phyloP scores from a whole-genome alignment of 92 coral and sea anemone species.

The Porites rus region DNA sequence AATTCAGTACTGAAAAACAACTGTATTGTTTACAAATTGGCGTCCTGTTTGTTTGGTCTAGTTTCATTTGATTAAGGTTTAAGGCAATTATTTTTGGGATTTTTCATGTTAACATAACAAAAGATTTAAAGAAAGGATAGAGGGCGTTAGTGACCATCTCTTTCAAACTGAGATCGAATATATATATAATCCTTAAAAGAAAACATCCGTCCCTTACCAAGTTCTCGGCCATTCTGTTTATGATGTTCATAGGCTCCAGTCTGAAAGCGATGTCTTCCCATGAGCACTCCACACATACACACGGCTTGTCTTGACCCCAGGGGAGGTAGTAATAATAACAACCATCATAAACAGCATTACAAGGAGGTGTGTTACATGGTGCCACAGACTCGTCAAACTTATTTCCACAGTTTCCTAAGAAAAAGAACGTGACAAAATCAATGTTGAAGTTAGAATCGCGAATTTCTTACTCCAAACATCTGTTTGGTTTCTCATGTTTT shows the following conservation, averaged over 20 bases:
- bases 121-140: too few species aligned
- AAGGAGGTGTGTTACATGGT: slow-evolving; percentile 93
- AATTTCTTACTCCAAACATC: background rate
- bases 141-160: too few species aligned
- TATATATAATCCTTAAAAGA: background rate
- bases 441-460: background rate
- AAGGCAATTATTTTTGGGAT: too few species aligned
- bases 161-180: too few species aligned
- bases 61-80: too few species aligned
- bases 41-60: too few species aligned
- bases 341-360: slow-evolving; percentile 90
- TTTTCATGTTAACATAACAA: too few species aligned
- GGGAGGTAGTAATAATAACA: slow-evolving; percentile 88
- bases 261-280: slow-evolving; percentile 95
- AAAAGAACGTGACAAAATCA: background rate
- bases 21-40: too few species aligned
- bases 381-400: slow-evolving; percentile 96
- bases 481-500: background rate
- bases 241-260: slow-evolving; percentile 84
- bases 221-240: slow-evolving; percentile 71
- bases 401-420: slow-evolving; percentile 92
- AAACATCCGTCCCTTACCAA: slow-evolving; percentile 67
- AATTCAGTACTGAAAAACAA: too few species aligned
- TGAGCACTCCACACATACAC: slow-evolving; percentile 86
- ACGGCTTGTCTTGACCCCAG: slow-evolving; percentile 95